phyloP scores from a whole-genome alignment of 1,140 invertebrate species.

The Sminthurinus signatus region DNA sequence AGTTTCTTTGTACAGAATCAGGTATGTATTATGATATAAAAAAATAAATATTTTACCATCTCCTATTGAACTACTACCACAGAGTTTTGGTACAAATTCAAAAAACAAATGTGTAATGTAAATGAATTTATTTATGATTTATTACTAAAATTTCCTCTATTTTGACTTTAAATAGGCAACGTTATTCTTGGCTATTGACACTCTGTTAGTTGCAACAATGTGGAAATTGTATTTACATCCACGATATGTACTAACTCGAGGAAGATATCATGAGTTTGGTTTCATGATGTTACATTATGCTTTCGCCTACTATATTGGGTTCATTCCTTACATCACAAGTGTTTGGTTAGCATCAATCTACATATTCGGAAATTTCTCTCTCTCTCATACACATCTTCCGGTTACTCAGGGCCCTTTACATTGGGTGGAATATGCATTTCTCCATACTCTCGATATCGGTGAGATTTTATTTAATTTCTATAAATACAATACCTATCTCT shows the following conservation, averaged over 20 bases:
- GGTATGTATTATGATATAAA: too few species aligned
- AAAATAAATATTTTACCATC: too few species aligned
- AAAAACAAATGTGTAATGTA: too few species aligned
- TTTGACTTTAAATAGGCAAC: too few species aligned
- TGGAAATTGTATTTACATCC: slow-evolving; percentile 41
- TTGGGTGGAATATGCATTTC: slow-evolving; percentile 33
- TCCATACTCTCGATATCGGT: slow-evolving; percentile 32
- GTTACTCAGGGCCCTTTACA: slow-evolving; percentile 23
- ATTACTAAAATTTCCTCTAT: too few species aligned
- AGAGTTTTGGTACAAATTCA: too few species aligned
- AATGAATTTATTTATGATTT: too few species aligned
- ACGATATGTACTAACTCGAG: slow-evolving; percentile 24
- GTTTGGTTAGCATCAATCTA: slow-evolving; percentile 39
- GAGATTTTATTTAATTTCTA: too few species aligned
- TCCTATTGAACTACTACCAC: too few species aligned
- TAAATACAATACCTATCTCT: too few species aligned
- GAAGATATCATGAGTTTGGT: slow-evolving; percentile 20
- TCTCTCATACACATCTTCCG: slow-evolving; percentile 35
- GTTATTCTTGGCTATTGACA: slow-evolving; percentile 36
- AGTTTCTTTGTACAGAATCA: slow-evolving; percentile 38
- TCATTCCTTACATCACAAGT: slow-evolving; percentile 24
- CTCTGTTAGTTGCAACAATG: slow-evolving; percentile 34
- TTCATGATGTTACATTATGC: slow-evolving; percentile 36
- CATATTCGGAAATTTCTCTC: slow-evolving; percentile 38
- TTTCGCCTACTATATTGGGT: slow-evolving; percentile 31